A percentile compares a stretch with the other conserved stretches of the same genome.
Evolutionary conservation across 1,140 invertebrate species (phyloP).

Genomic region (Macrosteles quadrilineatus): DNA sequence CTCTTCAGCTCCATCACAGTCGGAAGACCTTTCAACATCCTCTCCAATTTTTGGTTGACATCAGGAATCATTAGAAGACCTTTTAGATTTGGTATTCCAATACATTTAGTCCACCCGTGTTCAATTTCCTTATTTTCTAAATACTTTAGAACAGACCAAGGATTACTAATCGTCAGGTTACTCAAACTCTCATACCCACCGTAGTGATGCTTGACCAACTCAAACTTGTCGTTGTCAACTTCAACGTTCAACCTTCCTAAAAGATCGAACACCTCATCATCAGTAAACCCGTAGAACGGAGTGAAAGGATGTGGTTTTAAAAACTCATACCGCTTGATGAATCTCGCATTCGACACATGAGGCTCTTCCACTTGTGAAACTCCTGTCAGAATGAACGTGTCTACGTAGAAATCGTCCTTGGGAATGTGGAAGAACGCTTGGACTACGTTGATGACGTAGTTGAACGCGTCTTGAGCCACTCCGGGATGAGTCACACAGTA

Average conservation of each 20-base stretch:
- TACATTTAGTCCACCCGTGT: background rate
- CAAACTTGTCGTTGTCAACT: background rate
- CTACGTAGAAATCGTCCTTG: constrained; percentile 9
- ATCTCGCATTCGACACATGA: background rate
- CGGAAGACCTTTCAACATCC: background rate
- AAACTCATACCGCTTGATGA: background rate
- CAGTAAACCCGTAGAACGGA: background rate
- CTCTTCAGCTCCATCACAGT: background rate
- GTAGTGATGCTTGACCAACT: background rate
- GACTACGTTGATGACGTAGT: background rate
- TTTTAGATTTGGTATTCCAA: background rate
- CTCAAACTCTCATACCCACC: background rate
- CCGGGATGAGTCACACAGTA: background rate
- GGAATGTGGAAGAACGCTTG: background rate
- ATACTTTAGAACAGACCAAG: background rate
- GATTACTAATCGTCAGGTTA: background rate
- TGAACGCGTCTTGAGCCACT: background rate
- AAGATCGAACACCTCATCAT: constrained; percentile 4
- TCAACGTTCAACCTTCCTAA: background rate
- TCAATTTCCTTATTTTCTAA: background rate
- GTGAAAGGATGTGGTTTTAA: background rate
- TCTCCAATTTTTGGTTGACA: background rate
- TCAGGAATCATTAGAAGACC: background rate
- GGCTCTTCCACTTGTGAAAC: background rate
- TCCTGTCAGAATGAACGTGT: background rate